These are phyloP conservation scores for Percopsis transmontana DNA, from an alignment of 2,113 vertebrate genomes.

Conservation along the genomic window DNA sequence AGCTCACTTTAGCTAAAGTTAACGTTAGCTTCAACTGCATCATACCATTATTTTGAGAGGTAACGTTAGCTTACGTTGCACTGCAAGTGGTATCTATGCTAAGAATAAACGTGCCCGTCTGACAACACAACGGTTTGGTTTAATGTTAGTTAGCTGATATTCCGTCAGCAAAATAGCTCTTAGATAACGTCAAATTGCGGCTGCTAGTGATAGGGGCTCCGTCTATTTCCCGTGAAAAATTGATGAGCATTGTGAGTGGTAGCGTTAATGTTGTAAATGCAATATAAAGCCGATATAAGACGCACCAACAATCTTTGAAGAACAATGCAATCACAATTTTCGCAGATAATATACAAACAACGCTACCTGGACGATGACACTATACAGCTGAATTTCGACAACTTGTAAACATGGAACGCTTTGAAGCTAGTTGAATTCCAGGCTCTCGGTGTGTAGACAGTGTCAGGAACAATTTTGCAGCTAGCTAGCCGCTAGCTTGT, in stretches of 20 bases:
- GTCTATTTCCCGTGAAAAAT: constrained; percentile 72
- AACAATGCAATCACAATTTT: neutral
- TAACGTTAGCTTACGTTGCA: neutral
- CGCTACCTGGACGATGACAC: neutral
- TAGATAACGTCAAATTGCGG: constrained; percentile 25
- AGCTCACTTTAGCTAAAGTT: constrained; percentile 27
- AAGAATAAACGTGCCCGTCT: neutral
- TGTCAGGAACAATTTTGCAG: constrained; percentile 23
- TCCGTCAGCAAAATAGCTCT: neutral
- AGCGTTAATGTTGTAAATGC: neutral
- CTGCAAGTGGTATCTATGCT: neutral
- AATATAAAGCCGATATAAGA: too few relatives aligned
- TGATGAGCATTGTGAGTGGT: constrained; percentile 43
- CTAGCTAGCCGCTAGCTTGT: constrained; percentile 40
- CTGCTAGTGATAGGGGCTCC: constrained; percentile 52
- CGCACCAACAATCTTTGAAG: too few relatives aligned
- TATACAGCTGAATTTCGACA: constrained; percentile 12
- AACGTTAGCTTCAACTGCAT: constrained; percentile 47
- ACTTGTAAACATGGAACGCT: constrained; percentile 61
- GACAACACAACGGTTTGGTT: neutral
- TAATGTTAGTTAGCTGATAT: neutral
- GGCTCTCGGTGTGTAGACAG: constrained; percentile 51
- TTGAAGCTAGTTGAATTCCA: constrained; percentile 42
- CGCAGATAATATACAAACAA: neutral
- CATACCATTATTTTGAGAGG: constrained; percentile 36